Conservation (phyloP, 2,888 invertebrate species). For the Horisme vitalbata region DNA sequence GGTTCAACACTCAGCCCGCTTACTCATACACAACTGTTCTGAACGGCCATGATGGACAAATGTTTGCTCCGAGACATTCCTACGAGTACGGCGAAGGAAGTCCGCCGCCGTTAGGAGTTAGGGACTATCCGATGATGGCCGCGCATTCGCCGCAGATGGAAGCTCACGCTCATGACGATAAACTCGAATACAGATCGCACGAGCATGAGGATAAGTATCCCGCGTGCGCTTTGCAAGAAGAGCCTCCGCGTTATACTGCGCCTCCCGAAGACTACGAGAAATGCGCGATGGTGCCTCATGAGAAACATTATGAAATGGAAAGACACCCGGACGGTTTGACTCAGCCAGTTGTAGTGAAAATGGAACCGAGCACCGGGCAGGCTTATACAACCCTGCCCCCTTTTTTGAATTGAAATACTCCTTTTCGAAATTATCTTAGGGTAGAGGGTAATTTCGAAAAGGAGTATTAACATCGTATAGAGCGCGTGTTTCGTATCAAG, state of each 20-base stretch:
- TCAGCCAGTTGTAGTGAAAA: slow-evolving; percentile 80
- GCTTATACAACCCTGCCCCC: slow-evolving; percentile 88
- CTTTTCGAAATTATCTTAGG: slow-evolving; percentile 80
- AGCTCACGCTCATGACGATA: slow-evolving; percentile 78
- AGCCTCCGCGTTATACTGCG: slow-evolving; percentile 81
- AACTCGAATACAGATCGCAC: slow-evolving; percentile 69
- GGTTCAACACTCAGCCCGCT: slow-evolving; percentile 83
- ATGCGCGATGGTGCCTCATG: slow-evolving; percentile 77
- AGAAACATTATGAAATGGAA: slow-evolving; percentile 75
- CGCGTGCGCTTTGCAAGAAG: slow-evolving; percentile 74
- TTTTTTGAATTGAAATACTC: slow-evolving; percentile 89
- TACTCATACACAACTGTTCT: slow-evolving; percentile 86
- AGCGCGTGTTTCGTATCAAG: slow-evolving; percentile 6
- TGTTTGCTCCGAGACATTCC: slow-evolving; percentile 86
- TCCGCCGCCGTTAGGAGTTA: slow-evolving; percentile 84
- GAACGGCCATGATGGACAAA: slow-evolving; percentile 88
- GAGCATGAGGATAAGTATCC: slow-evolving; percentile 76
- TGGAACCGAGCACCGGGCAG: slow-evolving; percentile 80
- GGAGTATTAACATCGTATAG: slow-evolving; percentile 60
- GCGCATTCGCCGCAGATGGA: slow-evolving; percentile 84
- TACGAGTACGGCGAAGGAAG: slow-evolving; percentile 84
- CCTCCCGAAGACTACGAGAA: slow-evolving; percentile 84
- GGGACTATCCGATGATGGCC: slow-evolving; percentile 86
- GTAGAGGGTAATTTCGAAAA: slow-evolving; percentile 75
- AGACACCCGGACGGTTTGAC: slow-evolving; percentile 65